These are phyloP conservation scores for Torymus aiolomorphi DNA, from an alignment of 2,888 invertebrate species.

Conservation along the genomic window DNA sequence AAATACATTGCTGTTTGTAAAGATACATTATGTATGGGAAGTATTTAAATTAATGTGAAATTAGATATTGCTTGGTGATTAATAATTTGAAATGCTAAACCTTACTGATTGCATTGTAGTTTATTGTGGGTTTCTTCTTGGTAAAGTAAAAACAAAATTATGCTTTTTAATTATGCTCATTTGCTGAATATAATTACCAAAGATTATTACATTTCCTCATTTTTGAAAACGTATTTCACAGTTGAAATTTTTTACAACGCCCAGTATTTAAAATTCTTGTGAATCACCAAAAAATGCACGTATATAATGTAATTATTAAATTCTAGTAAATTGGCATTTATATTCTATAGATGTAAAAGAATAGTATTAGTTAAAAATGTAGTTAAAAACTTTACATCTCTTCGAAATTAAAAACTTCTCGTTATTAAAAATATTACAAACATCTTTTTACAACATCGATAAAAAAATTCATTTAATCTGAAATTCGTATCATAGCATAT, in stretches of 20 bases:
- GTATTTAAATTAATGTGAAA: conserved; percentile 1
- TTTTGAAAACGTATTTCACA: neutral
- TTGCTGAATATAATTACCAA: neutral
- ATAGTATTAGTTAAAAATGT: no score
- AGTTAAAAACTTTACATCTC: neutral
- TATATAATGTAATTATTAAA: no score
- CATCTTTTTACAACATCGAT: no score
- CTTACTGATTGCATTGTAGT: neutral
- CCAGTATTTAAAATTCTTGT: neutral
- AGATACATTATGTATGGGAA: conserved; percentile 2
- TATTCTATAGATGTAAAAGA: no score
- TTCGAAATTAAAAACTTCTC: neutral
- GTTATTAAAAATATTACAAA: no score
- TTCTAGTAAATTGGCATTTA: no score
- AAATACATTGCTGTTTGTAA: neutral
- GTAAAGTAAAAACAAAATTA: conserved; percentile 2
- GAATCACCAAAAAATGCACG: no score
- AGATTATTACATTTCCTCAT: neutral
- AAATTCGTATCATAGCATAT: no score
- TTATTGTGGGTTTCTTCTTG: neutral
- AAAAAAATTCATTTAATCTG: no score
- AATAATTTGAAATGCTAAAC: no score
- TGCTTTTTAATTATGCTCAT: conserved; percentile 10
- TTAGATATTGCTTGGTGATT: no score
- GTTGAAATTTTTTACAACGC: conserved; percentile 5